Conservation (phyloP, 2,797 vertebrate species). For the Valencia hispanica region DNA sequence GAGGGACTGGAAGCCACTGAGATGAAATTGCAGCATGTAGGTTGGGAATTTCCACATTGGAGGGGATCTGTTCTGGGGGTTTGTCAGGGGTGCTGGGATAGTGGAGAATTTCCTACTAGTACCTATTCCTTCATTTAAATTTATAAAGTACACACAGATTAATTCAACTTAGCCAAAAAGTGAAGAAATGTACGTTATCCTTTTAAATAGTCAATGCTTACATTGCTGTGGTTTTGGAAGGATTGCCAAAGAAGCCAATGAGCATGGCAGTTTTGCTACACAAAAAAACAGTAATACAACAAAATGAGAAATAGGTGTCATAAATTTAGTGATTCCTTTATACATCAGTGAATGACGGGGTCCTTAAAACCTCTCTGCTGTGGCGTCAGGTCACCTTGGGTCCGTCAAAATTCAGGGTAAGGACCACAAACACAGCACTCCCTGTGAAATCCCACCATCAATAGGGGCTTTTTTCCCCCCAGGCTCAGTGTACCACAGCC, state of each 20-base stretch:
- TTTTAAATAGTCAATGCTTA: neutral
- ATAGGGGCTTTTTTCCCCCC: constrained; percentile 63
- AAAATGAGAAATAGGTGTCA: neutral
- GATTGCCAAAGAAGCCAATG: neutral
- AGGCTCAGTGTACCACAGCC: constrained; percentile 51
- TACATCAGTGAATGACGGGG: constrained; percentile 8
- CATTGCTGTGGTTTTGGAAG: neutral
- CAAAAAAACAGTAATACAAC: neutral
- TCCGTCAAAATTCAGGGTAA: constrained; percentile 14
- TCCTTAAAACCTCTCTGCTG: constrained; percentile 18
- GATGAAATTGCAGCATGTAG: constrained; percentile 33
- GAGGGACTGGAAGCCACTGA: constrained; percentile 8
- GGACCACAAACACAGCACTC: constrained; percentile 61
- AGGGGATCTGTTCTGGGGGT: constrained; percentile 15
- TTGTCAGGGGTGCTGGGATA: neutral
- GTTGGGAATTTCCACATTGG: constrained; percentile 44
- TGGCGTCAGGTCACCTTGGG: constrained; percentile 44
- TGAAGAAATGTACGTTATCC: neutral
- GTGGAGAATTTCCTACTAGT: neutral
- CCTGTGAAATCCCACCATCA: constrained; percentile 70
- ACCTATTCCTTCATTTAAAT: neutral
- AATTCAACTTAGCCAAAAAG: neutral
- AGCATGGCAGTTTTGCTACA: neutral
- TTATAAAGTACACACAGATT: neutral
- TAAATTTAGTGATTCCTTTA: neutral